Conservation (phyloP, 1,140 invertebrate species). For the Aphelenchoides fujianensis region DNA sequence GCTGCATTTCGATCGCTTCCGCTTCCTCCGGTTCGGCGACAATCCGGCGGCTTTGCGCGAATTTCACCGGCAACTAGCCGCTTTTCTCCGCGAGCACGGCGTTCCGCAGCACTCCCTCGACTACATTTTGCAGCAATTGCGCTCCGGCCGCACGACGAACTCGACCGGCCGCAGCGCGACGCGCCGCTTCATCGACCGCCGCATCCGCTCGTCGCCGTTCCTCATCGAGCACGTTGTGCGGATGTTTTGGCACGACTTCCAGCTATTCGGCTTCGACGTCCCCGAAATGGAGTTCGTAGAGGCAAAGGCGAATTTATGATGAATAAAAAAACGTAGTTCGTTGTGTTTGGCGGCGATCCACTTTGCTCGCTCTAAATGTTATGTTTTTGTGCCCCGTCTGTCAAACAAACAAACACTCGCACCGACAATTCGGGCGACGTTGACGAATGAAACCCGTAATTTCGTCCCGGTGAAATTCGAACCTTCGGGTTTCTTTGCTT, state of each 20-base stretch:
- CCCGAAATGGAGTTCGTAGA: conserved; percentile 17
- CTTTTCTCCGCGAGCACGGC: neutral
- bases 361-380: no score
- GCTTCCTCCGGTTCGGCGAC: neutral
- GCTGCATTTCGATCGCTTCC: conserved; percentile 26
- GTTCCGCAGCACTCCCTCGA: neutral
- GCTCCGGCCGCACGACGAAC: neutral
- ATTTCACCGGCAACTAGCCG: no score
- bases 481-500: no score
- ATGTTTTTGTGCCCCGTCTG: no score
- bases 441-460: no score
- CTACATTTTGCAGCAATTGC: neutral
- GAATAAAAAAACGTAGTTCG: no score
- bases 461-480: no score
- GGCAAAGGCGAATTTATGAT: neutral
- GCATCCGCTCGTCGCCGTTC: conserved; percentile 36
- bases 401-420: no score
- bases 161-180: conserved; percentile 34
- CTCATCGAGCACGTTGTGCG: conserved; percentile 41
- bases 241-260: conserved; percentile 46
- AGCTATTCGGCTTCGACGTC: conserved; percentile 35
- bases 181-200: conserved; percentile 32
- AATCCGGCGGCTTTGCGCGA: neutral
- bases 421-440: no score
- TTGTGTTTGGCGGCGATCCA: no score